Evolutionary conservation across 2,797 vertebrate species (phyloP), one percentile per base, ranked within the genome.

Genomic region (Taenioides sp.): DNA sequence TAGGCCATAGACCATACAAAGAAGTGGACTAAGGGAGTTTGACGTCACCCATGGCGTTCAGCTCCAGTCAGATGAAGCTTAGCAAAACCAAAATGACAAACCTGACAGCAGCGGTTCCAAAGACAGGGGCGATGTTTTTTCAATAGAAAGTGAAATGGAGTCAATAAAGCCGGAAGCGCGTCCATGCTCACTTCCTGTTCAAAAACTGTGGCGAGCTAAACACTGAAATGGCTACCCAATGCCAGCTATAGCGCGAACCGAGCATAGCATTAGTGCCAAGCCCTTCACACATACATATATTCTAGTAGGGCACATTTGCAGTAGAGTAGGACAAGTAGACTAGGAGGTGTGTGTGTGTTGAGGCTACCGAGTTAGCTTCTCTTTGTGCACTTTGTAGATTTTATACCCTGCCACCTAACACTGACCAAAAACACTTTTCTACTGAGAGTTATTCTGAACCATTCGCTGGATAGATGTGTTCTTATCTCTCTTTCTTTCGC

Each of bases 351-450:
- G 84, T 85, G 85, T 74, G 70, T 92, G 91, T 86, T 28, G 87
- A 88, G 78, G 91, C 89, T 90, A 85, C 68, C 66, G 60, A 82
- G 80, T 83, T 85, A 84, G 90, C 89, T 90, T 90, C 86, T 83
- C 85, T 89, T 78, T 88, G 90, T 92, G 89, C 92, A 92, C 91
- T 93, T 92, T 91, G 92, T 93, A 91, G 90, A 90, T 92, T 93
- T 93, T 92, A 88, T 92, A 92, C 83, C 89, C 88, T 87, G 86
- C 88, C 89, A 92, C 89, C 88, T 73, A 77, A 89, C 89, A 91
- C 87, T 91, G 86, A 92, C 91, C 89, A 92, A 91, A 65, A 90
- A 87, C 83, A 89, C 82, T 91, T 92, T 92, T 92, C 73, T 91
- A 91, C 85, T 75, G 83, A 86, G 86, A 76, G 78, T 74, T 83